A percentile compares a stretch with the other conserved stretches of the same genome.
phyloP scores from a whole-genome alignment of 2,888 invertebrate species.

The Ormyrus labotus region DNA sequence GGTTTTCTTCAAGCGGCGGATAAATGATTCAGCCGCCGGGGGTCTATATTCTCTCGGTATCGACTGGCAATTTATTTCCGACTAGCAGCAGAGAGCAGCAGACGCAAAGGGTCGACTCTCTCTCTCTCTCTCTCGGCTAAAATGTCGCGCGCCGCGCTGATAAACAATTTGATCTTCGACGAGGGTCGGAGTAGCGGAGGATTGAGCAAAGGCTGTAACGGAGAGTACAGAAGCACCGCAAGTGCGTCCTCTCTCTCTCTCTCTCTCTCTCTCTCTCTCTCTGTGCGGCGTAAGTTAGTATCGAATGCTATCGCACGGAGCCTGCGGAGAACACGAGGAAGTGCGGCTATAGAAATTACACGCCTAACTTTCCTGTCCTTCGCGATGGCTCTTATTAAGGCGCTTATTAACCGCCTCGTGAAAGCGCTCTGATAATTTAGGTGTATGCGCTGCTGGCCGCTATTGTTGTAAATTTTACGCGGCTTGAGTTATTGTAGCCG shows the following conservation, averaged over 20 bases:
- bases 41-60: not conserved
- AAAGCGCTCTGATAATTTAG: too few relatives aligned
- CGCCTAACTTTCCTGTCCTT: conserved; percentile 60
- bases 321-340: conserved; percentile 63
- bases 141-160: conserved; percentile 26
- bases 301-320: conserved; percentile 8
- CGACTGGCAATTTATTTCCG: conserved; percentile 25
- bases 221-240: conserved; percentile 41
- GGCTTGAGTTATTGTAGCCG: too few relatives aligned
- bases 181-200: not conserved
- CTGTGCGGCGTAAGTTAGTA: conserved; percentile 37
- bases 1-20: too few relatives aligned
- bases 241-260: conserved; percentile 34
- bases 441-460: not conserved
- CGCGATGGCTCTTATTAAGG: conserved; percentile 70
- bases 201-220: conserved; percentile 10
- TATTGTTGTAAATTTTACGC: not conserved
- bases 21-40: conserved; percentile 12
- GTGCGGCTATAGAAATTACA: conserved; percentile 70
- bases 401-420: conserved; percentile 66
- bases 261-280: too few relatives aligned
- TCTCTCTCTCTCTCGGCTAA: not conserved
- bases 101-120: conserved; percentile 9
- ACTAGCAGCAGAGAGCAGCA: not conserved
- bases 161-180: conserved; percentile 50